These are phyloP conservation scores for Enoplosus armatus DNA, from an alignment of 2,797 vertebrate genomes.

Conservation along the genomic window DNA sequence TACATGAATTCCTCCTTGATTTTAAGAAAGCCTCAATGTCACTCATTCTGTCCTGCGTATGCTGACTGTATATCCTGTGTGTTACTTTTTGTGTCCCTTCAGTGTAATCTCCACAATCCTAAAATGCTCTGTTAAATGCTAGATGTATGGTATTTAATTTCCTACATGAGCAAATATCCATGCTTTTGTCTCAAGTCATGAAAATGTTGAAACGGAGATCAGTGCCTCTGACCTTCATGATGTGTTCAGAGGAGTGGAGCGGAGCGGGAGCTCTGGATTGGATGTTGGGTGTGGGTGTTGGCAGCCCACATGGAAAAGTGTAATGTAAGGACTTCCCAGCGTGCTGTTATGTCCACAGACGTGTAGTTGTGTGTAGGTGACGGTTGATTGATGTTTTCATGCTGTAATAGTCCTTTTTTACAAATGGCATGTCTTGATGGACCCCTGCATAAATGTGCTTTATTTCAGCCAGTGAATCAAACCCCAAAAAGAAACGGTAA, in stretches of 20 bases:
- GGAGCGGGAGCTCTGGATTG: conserved; percentile 45
- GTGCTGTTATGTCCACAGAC: conserved; percentile 20
- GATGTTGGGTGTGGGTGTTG: conserved; percentile 49
- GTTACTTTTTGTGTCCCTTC: background rate
- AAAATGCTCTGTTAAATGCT: background rate
- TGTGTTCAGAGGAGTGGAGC: conserved; percentile 12
- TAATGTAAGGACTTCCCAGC: conserved; percentile 10
- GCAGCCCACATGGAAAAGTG: conserved; percentile 47
- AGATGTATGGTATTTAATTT: background rate
- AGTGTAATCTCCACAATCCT: background rate
- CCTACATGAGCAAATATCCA: background rate
- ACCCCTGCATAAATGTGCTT: background rate
- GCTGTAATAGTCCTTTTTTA: background rate
- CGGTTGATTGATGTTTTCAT: background rate
- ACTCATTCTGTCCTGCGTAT: background rate
- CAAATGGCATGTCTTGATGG: background rate
- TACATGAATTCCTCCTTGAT: background rate
- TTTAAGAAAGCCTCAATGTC: background rate
- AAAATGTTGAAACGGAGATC: background rate
- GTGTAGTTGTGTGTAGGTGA: background rate
- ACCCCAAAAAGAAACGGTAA: background rate
- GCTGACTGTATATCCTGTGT: background rate
- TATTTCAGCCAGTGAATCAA: background rate
- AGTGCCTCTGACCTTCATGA: conserved; percentile 39
- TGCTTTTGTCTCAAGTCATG: background rate